Base-by-base conservation (phyloP, 1,140 invertebrate genomes). In the Camponotus pennsylvanicus region DNA sequence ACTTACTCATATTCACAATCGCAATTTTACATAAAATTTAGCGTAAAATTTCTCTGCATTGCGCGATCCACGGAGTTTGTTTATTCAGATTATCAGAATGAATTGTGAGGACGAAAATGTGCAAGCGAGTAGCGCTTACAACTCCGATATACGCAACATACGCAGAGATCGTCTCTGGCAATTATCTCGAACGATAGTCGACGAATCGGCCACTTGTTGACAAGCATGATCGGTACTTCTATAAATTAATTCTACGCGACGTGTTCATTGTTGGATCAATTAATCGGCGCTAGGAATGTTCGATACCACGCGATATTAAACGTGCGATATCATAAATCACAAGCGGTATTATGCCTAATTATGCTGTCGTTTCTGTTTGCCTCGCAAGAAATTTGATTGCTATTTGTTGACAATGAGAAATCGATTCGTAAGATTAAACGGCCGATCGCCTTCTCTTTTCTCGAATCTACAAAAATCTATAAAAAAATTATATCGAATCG, bases 151-250 rank as follows among this genome's bases (percentile, higher is more conserved):
- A 15, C 37, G 27, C 13, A 63, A 42, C 18, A 34, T 71, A 21
- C 45, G 37, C 21, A 61, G 69, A 73, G 69, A 73, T 45, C 40
- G 55, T 61, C 18, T 49, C 67, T 42, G 13, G 32, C 42, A 49
- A 83, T 83, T 75, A 82, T 82, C 49, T 73, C 37, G 79, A 15
- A 52, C 32, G 73, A 63, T 13, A 21, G 40, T 40, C 42, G 61
- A 70, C 55, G 49, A 80, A 87, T 88, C 89, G 86, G 82, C 89
- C 90, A 91, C 90, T 91, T 91, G 90, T 91, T 91, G 90, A 90
- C 89, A 34, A 86, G 64, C 61, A 4, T 84, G 84, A 88, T 91
- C 70, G 89, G 64, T 69, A 27, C 52, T 45, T 45, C 87, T 79
- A 88, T 90, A 90, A 91, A 90, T 91, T 90, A 90, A 86, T 76